Evolutionary conservation across 1,140 invertebrate genomes (phyloP).

Genomic region (Drosophila willistoni): DNA sequence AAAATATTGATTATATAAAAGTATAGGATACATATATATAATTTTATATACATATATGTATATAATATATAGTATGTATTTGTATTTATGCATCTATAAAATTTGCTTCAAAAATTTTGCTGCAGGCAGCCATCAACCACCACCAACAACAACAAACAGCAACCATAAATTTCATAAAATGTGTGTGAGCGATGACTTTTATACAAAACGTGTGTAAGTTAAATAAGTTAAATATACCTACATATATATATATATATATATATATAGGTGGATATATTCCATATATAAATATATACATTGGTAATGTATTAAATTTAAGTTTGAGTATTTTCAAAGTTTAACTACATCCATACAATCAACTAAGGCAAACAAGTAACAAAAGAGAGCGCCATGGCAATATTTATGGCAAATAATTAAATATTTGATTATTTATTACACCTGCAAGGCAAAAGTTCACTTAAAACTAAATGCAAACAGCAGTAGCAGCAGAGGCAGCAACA

Average conservation of each 20-base stretch:
- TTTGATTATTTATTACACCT: conserved; percentile 68
- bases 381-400: conserved; percentile 28
- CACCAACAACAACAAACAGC: conserved; percentile 12
- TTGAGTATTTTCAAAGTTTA: conserved; percentile 41
- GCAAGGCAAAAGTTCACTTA: conserved; percentile 49
- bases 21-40: background rate
- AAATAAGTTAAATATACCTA: background rate
- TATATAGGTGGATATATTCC: background rate
- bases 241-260: background rate
- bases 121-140: conserved; percentile 6
- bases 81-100: background rate
- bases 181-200: conserved; percentile 7
- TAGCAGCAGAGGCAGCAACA: background rate
- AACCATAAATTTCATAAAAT: conserved; percentile 21
- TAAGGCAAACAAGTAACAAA: conserved; percentile 26
- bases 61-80: background rate
- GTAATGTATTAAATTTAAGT: conserved; percentile 27
- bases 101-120: conserved; percentile 1
- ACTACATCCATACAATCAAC: conserved; percentile 33
- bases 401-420: conserved; percentile 68
- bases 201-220: conserved; percentile 14
- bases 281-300: conserved; percentile 14
- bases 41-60: background rate
- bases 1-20: background rate
- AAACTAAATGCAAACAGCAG: conserved; percentile 54